These are phyloP conservation scores for Vultur gryphus DNA, from an alignment of 2,797 vertebrate species.

Conservation along the genomic window DNA sequence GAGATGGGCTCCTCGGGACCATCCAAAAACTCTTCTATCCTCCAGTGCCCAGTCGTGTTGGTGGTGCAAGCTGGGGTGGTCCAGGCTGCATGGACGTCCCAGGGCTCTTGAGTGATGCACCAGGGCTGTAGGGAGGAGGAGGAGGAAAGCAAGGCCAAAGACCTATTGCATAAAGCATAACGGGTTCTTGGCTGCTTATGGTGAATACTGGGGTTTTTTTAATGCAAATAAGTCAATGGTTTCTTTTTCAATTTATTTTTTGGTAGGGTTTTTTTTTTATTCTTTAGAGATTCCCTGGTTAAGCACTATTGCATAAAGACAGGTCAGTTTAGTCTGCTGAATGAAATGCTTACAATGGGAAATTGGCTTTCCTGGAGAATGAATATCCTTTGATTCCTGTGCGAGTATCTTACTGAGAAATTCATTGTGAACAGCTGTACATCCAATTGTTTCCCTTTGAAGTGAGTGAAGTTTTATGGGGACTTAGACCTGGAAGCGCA, in stretches of 20 bases:
- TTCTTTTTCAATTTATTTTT: neutral
- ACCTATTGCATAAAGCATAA: neutral
- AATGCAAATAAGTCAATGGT: neutral
- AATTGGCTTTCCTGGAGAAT: neutral
- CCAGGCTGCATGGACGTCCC: neutral
- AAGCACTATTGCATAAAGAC: neutral
- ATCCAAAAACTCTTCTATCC: neutral
- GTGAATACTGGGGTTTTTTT: neutral
- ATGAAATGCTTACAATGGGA: neutral
- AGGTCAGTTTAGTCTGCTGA: neutral
- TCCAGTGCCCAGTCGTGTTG: fast-evolving
- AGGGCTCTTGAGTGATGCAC: fast-evolving
- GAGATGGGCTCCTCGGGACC: neutral
- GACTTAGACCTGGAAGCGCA: neutral
- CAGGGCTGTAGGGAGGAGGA: neutral
- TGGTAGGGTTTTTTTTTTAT: neutral
- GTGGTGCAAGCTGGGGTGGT: neutral
- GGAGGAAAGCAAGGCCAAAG: neutral
- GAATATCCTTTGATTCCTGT: neutral
- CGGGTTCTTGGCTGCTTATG: neutral
- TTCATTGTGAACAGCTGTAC: neutral
- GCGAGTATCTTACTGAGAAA: neutral
- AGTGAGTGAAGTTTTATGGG: neutral
- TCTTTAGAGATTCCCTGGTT: neutral
- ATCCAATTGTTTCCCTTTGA: neutral